Base-by-base conservation (phyloP, 2,113 vertebrate species). In the Paradisaea rubra region DNA sequence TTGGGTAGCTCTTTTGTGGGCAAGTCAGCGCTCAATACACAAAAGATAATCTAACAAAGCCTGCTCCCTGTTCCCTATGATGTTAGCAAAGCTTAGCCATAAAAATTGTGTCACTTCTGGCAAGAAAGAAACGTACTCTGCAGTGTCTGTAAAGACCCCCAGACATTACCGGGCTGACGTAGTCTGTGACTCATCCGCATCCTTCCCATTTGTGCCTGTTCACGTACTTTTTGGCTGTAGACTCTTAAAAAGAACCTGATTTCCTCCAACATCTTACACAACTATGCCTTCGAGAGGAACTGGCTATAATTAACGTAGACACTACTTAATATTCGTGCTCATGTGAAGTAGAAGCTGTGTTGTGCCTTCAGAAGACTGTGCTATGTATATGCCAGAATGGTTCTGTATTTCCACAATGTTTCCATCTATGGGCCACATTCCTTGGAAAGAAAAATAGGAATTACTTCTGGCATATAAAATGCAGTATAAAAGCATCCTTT, bases 71-170 rank as follows among this genome's bases (percentile, higher is more conserved):
- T 45, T 95, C 53, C 24, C 64, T 86, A 12, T 86, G 52, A 79
- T 31, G 13, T 52, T 72, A 83, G 33, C 60, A 78, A 71, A 88
- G 47, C 52, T 78, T 47, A 44, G 59, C 78, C 56, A 35, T 86
- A 82, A 91, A 92, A 95, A 68, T 50, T 78, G 44, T 86, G 57
- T 94, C 85, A 61, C 65, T 90, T 93, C 17, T 95, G 90, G 94
- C 93, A 91, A 91, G 74, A 79, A 83, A 74, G 19, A 68, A 86
- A 68, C 71, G 77, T 73, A 60, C 2, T 82, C 76, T 81, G 89
- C 82, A 88, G 5, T 41, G 44, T 88, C 85, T 2, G 0, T 63
- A 50, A 89, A 73, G 81, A 63, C 53, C 86, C 52, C 42, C 72
- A 78, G 60, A 42, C 41, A 13, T 52, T 82, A 52, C 3, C 68